phyloP scores from a whole-genome alignment of 2,113 vertebrate genomes.

The Nothoprocta perdicaria region DNA sequence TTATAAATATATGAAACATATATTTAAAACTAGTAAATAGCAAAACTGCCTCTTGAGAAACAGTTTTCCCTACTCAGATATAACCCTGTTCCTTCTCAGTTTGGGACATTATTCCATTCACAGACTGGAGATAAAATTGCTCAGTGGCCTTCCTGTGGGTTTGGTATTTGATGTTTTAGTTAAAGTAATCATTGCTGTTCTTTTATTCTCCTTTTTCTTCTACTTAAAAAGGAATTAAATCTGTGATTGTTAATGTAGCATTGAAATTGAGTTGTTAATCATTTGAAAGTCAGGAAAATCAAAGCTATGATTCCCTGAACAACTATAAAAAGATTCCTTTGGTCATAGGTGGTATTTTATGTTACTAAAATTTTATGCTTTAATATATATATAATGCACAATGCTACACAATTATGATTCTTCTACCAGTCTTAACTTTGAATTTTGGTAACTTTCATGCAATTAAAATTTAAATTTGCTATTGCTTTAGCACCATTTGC shows the following conservation, averaged over 20 bases:
- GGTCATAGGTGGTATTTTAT: slow-evolving; percentile 44
- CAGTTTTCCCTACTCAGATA: not conserved
- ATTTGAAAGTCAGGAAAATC: slow-evolving; percentile 34
- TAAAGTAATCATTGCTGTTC: slow-evolving; percentile 40
- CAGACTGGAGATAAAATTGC: not conserved
- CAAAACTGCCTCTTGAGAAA: not conserved
- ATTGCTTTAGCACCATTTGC: not conserved
- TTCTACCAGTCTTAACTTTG: slow-evolving; percentile 40
- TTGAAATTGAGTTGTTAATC: slow-evolving; percentile 57
- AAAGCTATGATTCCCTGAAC: slow-evolving; percentile 48
- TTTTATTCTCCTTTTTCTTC: slow-evolving; percentile 35
- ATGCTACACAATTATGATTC: slow-evolving; percentile 32
- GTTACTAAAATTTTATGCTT: slow-evolving; percentile 46
- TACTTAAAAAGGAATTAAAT: slow-evolving; percentile 53
- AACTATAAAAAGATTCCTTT: slow-evolving; percentile 39
- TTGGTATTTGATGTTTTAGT: slow-evolving; percentile 26
- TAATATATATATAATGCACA: slow-evolving; percentile 31
- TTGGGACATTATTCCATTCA: not conserved
- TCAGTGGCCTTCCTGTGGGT: not conserved
- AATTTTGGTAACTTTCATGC: slow-evolving; percentile 30
- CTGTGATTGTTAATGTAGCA: slow-evolving; percentile 19
- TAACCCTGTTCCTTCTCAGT: not conserved
- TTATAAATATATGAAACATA: not conserved
- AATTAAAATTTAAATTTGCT: slow-evolving; percentile 41
- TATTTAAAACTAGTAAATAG: not conserved